Percentiles rank a stretch among this genome's conserved stretches.
Conservation (phyloP, 2,113 vertebrate genomes). For the Zingel zingel region DNA sequence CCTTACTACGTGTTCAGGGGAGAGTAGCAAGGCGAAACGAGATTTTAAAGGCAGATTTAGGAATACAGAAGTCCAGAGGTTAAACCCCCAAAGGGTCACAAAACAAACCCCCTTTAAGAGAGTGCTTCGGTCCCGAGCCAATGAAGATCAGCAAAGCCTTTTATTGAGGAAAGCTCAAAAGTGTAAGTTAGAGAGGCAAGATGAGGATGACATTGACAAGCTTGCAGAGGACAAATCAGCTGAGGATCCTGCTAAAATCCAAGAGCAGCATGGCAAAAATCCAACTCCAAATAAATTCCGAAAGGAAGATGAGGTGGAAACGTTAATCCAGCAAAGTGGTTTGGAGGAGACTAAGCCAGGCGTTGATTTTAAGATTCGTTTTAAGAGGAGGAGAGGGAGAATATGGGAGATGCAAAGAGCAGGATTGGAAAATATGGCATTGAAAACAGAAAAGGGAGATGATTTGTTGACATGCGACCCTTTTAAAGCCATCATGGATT, state of each 20-base stretch:
- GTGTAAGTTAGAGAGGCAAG: conserved; percentile 44
- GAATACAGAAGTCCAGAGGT: conserved; percentile 48
- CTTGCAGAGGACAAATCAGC: conserved; percentile 1
- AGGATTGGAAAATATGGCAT: conserved; percentile 30
- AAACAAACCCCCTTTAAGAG: conserved; percentile 43
- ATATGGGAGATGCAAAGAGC: conserved; percentile 82
- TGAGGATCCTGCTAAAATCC: not conserved
- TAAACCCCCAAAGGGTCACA: conserved; percentile 19
- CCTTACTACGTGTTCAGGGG: not conserved
- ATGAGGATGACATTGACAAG: not conserved
- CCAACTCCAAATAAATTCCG: not conserved
- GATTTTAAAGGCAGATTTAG: conserved; percentile 25
- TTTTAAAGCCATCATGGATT: conserved; percentile 85
- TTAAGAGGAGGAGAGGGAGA: conserved; percentile 81
- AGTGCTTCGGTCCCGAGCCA: conserved; percentile 62
- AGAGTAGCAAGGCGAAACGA: conserved; percentile 26
- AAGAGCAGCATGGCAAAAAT: not conserved
- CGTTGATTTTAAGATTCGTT: conserved; percentile 80
- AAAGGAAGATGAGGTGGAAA: conserved; percentile 10
- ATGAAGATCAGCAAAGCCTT: conserved; percentile 23
- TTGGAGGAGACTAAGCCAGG: conserved; percentile 60
- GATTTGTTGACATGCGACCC: conserved; percentile 67
- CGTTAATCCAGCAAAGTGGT: conserved; percentile 1
- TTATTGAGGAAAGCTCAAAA: conserved; percentile 35
- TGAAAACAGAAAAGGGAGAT: conserved; percentile 57